A percentile compares a stretch with the other conserved stretches of the same genome.
Evolutionary conservation across 2,888 invertebrate genomes (phyloP).

Genomic region (Melinaea menophilus): DNA sequence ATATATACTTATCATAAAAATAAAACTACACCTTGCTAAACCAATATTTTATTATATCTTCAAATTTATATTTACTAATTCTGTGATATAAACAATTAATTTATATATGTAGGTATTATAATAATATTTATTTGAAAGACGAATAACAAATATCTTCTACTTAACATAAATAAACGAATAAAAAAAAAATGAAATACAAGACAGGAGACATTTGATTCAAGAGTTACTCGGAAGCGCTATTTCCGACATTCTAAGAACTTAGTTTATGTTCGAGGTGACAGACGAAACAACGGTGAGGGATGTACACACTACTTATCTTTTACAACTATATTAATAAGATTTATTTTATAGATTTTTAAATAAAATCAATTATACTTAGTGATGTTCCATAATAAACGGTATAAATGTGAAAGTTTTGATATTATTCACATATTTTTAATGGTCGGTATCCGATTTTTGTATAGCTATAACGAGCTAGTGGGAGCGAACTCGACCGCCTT

Average conservation of each 20-base stretch:
- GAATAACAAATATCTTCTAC: not conserved
- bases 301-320: conserved; percentile 7
- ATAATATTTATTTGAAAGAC: too few relatives aligned
- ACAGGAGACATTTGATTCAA: conserved; percentile 65
- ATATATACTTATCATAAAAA: conserved; percentile 10
- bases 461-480: conserved; percentile 47
- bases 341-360: too few relatives aligned
- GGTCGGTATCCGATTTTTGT: conserved; percentile 34
- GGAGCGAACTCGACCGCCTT: conserved; percentile 40
- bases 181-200: conserved; percentile 28
- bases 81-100: too few relatives aligned
- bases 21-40: conserved; percentile 14
- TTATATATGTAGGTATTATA: too few relatives aligned
- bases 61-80: too few relatives aligned
- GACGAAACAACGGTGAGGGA: conserved; percentile 35
- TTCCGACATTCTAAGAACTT: conserved; percentile 69
- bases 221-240: conserved; percentile 72
- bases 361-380: not conserved
- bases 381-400: not conserved
- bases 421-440: conserved; percentile 13
- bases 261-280: conserved; percentile 42
- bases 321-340: not conserved
- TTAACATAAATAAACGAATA: conserved; percentile 50
- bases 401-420: not conserved
- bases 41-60: conserved; percentile 13